Evolutionary conservation across 2,888 invertebrate genomes (phyloP), one percentile per base, ranked within the genome.

Genomic region (Napeogenes inachia): DNA sequence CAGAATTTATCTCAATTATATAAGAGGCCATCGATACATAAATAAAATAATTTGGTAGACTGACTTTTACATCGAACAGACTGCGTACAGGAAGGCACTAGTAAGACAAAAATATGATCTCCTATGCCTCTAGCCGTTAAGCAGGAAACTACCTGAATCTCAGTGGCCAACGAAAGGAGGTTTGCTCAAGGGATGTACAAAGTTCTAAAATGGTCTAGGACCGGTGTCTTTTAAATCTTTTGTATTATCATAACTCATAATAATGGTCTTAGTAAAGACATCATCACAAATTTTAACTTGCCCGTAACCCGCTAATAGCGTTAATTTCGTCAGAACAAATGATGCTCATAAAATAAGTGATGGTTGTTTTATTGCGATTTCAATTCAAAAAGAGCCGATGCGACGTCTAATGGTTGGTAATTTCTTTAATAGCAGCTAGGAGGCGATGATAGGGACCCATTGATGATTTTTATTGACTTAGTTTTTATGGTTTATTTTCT

Each of bases 281-380:
- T 50, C 50, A 50, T 50, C 50, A 30, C 12, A n/a, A 54, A 54
- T 35, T 54, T 54, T 54, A 54, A 13, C 54, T 38, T 46, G 32
- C 10, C 33, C 33, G 46, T 45, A 57, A 58, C 66, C 70, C 71
- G 72, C 75, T 73, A 73, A 75, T 73, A 75, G 71, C 74, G 69
- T 72, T 75, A 75, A 78, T 78, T 75, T 72, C 67, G 71, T 76
- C 69, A 73, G 79, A 78, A 83, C 75, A 77, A 79, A 83, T 75
- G 78, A 70, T 70, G 66, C 71, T 76, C 76, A 79, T 82, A 80
- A 84, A 84, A 79, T 81, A 82, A 78, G 77, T 77, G 81, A 82
- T 68, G 79, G 70, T 74, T 71, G 72, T 83, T 84, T 84, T 82
- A 84, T 79, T 79, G 75, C 77, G 67, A 65, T 72, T 65, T 75